phyloP scores from a whole-genome alignment of 2,888 invertebrate species.

The Cyrtodaria siliqua region DNA sequence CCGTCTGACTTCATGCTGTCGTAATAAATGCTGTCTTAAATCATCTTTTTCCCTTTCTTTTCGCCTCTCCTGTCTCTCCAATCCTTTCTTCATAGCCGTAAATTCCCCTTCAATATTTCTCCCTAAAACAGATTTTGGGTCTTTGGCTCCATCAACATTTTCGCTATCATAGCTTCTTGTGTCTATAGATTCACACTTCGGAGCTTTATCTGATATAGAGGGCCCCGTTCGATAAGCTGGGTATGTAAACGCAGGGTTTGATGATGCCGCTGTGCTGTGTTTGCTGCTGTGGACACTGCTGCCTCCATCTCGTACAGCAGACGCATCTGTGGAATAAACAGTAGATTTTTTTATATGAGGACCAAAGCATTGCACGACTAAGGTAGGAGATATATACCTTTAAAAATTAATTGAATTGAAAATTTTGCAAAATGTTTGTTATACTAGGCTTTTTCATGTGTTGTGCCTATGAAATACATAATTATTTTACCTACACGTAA shows the following conservation, averaged over 20 bases:
- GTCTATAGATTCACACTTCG: conserved; percentile 55
- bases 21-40: conserved; percentile 20
- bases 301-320: conserved; percentile 5
- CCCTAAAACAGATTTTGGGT: conserved; percentile 35
- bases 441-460: no score
- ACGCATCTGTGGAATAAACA: not conserved
- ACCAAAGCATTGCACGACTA: no score
- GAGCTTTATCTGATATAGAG: conserved; percentile 46
- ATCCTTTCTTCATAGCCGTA: conserved; percentile 44
- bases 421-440: no score
- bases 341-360: no score
- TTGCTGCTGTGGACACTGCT: conserved; percentile 45
- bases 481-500: no score
- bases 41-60: conserved; percentile 39
- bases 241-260: conserved; percentile 26
- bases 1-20: conserved; percentile 33
- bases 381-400: no score
- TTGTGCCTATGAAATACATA: no score
- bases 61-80: conserved; percentile 28
- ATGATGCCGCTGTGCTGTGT: conserved; percentile 10
- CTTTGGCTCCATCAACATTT: not conserved
- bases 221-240: conserved; percentile 44
- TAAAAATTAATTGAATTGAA: no score
- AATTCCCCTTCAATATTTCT: conserved; percentile 51
- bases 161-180: conserved; percentile 54